phyloP scores from a whole-genome alignment of 1,140 invertebrate genomes.

The Palaemon carinicauda region DNA sequence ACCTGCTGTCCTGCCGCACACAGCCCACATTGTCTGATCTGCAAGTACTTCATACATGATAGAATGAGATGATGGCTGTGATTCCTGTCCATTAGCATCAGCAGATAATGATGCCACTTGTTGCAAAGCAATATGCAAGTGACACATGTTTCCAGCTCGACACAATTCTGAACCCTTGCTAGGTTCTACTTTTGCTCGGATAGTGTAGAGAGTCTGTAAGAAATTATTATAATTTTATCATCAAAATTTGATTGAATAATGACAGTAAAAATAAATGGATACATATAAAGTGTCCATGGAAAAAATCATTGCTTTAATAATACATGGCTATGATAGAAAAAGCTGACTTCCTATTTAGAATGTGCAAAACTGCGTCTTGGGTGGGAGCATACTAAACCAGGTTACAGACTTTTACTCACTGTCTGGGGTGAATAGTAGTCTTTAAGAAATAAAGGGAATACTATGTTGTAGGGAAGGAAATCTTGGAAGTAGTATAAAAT shows the following conservation, averaged over 20 bases:
- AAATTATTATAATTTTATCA: neutral
- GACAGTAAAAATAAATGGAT: neutral
- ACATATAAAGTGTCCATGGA: neutral
- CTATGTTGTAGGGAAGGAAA: too few species aligned
- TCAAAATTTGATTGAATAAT: neutral
- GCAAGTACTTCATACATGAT: slow-evolving; percentile 93
- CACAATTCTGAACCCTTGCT: slow-evolving; percentile 85
- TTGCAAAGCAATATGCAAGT: slow-evolving; percentile 79
- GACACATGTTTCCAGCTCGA: slow-evolving; percentile 85
- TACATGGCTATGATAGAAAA: too few species aligned
- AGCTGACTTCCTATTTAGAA: too few species aligned
- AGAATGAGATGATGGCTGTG: slow-evolving; percentile 64
- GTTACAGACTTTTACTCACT: too few species aligned
- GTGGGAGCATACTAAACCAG: too few species aligned
- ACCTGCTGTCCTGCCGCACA: slow-evolving; percentile 86
- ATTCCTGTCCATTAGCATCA: neutral
- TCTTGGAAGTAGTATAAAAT: too few species aligned
- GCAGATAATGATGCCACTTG: slow-evolving; percentile 1
- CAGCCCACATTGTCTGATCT: slow-evolving; percentile 91
- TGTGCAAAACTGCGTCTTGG: too few species aligned
- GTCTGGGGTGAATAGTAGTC: too few species aligned
- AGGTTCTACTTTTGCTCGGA: slow-evolving; percentile 82
- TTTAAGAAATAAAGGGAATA: too few species aligned
- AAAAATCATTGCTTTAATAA: neutral
- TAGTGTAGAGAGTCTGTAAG: slow-evolving; percentile 79